These are phyloP conservation scores for Cataglyphis cursor DNA, from an alignment of 2,888 invertebrate genomes.

Conservation along the genomic window DNA sequence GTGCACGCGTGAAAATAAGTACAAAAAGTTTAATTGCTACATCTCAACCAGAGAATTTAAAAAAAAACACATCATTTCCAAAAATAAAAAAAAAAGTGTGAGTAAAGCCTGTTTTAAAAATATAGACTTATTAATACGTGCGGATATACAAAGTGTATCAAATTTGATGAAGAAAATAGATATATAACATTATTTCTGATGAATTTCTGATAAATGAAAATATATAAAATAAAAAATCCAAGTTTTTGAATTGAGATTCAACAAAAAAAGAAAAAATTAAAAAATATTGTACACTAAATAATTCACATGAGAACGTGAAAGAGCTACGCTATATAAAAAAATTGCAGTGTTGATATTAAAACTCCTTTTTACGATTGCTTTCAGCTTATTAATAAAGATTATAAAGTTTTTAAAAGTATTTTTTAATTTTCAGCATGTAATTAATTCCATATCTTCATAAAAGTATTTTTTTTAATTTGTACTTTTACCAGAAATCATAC, in stretches of 20 bases:
- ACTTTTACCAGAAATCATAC: constrained; percentile 62
- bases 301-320: neutral
- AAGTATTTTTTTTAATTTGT: neutral
- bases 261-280: neutral
- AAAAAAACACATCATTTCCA: neutral
- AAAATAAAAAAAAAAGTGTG: neutral
- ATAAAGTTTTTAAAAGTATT: constrained; percentile 46
- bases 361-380: neutral
- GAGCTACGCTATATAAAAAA: neutral
- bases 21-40: constrained; percentile 37
- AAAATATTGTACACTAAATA: neutral
- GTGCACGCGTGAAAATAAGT: neutral
- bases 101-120: neutral
- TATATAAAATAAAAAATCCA: neutral
- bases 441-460: constrained; percentile 62
- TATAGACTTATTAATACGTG: neutral
- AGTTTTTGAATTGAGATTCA: neutral
- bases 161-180: neutral
- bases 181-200: neutral
- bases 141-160: neutral
- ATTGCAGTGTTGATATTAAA: neutral
- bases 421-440: constrained; percentile 62
- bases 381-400: constrained; percentile 59
- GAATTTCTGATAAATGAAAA: neutral
- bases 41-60: neutral